Evolutionary conservation across 1,140 invertebrate genomes (phyloP), one percentile per base, ranked within the genome.

Genomic region (Drosophila setifemur): DNA sequence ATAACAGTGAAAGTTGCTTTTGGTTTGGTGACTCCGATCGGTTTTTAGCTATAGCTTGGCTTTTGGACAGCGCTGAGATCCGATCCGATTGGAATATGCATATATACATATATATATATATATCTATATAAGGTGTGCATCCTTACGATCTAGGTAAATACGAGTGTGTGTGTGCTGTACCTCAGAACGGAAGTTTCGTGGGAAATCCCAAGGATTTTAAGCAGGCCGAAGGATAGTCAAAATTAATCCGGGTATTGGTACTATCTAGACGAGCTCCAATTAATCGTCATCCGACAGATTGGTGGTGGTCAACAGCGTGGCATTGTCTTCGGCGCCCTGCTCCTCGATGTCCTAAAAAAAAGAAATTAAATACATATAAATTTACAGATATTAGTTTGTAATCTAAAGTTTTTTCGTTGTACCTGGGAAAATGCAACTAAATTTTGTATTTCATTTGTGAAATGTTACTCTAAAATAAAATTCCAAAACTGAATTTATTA

Each of bases 201-300:
- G 37, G 18, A 33, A 31, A 57, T 31, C 25, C 12, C 35, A 33
- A 12, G 18, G 18, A 60, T 18, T 18, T 54, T n/a, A 64, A 14
- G n/a, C 33, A 25, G 23, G 9, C 14, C 16, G n/a, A 12, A 37
- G 29, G 18, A 16, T 16, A 11, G 61, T 23, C 8, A 7, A 26
- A 16, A 26, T 26, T 26, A 14, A 37, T 26, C 16, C 25, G 6
- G 9, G n/a, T 54, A 29, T 23, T 9, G 33, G 14, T 12, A 12
- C 11, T 14, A 23, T 45, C 23, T 60, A 63, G 39, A 54, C 53
- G 7, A 49, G 45, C 40, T 53, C 26, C 25, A 63, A 53, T 73
- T 72, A 90, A 66, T 90, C 89, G 57, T 90, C 89, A 45, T 90
- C 89, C 58, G 89, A 90, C 49, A 90, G 58, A 75, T 90, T 90